Percentiles rank a stretch among this genome's conserved stretches.
These are phyloP conservation scores for Phymorhynchus buccinoides DNA, from an alignment of 1,140 invertebrate species.

Conservation along the genomic window DNA sequence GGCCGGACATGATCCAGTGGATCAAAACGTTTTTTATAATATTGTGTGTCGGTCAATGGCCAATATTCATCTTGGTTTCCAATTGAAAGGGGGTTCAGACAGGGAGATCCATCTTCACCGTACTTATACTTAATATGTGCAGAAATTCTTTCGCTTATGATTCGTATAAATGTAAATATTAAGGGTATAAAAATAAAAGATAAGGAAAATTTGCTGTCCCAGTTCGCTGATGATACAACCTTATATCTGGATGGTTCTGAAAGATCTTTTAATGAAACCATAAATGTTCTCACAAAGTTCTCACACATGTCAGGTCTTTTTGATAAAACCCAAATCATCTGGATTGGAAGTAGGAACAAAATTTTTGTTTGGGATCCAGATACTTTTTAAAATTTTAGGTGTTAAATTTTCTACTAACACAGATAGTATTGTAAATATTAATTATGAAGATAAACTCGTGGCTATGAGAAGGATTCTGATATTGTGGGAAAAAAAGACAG, in stretches of 20 bases:
- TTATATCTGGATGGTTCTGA: conserved; percentile 32
- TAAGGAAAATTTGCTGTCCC: conserved; percentile 26
- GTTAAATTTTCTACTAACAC: conserved; percentile 9
- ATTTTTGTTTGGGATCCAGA: conserved; percentile 19
- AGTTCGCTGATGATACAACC: conserved; percentile 41
- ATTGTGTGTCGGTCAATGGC: conserved; percentile 36
- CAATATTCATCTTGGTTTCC: conserved; percentile 9
- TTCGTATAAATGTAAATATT: conserved; percentile 37
- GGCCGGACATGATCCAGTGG: conserved; percentile 29
- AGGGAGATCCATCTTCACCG: conserved; percentile 9
- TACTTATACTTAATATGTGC: conserved; percentile 37
- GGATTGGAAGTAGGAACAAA: conserved; percentile 19
- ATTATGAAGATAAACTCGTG: conserved; percentile 27
- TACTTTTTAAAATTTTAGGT: conserved; percentile 28
- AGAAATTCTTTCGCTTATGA: conserved; percentile 28
- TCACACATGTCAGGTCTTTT: not conserved
- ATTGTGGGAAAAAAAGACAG: not conserved
- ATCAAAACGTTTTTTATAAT: conserved; percentile 37
- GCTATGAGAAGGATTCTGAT: not conserved
- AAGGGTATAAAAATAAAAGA: conserved; percentile 31
- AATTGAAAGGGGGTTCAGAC: conserved; percentile 33
- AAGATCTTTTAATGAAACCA: conserved; percentile 7
- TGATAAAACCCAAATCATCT: conserved; percentile 23
- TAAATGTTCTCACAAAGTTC: not conserved
- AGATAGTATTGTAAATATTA: not conserved